Base-by-base conservation (phyloP, 2,888 invertebrate species). In the Shargacucullia verbasci region DNA sequence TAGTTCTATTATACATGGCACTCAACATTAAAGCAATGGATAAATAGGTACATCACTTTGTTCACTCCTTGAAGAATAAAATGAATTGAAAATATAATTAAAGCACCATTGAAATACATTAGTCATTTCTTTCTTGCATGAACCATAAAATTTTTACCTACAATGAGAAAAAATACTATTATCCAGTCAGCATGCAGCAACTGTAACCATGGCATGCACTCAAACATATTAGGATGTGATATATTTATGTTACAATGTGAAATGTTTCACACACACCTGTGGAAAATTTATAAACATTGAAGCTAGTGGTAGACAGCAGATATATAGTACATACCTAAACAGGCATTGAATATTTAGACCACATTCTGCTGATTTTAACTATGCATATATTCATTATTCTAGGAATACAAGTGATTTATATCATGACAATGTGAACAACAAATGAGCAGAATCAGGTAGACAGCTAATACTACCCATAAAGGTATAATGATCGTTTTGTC, bases 21-120 rank as follows among this genome's bases (percentile, higher is more conserved):
- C 40, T 49, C 58, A 67, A 76, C 58, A 65, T 46, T 50, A 68
- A 50, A 58, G 63, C 60, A 65, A 64, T 53, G 6, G 27, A 49
- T 60, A 68, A 73, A 73, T 75, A 57, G 64, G 73, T 84, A 87
- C 83, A 83, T 89, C 87, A 90, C 90, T 88, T 87, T 81, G 85
- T 53, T 43, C 65, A 70, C 59, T 70, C 57, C 70, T 39, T 65
- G 69, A 59, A 33, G 81, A 65, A 67, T 68, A 80, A 56, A 88
- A 59, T 64, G 80, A 59, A 79, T 77, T 74, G 61, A 77, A 63
- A 52, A 90, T 46, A 75, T 75, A 85, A 80, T 87, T 77, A 78
- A 78, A 81, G 71, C 80, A 85, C 86, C 85, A 85, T 75, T 84
- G 78, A 71, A 85, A 66, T 58, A 73, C 54, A 83, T 79, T 78